A percentile compares a stretch with the other conserved stretches of the same genome.
phyloP scores from a whole-genome alignment of 2,797 vertebrate genomes.

The Phyllotis vaccarum region DNA sequence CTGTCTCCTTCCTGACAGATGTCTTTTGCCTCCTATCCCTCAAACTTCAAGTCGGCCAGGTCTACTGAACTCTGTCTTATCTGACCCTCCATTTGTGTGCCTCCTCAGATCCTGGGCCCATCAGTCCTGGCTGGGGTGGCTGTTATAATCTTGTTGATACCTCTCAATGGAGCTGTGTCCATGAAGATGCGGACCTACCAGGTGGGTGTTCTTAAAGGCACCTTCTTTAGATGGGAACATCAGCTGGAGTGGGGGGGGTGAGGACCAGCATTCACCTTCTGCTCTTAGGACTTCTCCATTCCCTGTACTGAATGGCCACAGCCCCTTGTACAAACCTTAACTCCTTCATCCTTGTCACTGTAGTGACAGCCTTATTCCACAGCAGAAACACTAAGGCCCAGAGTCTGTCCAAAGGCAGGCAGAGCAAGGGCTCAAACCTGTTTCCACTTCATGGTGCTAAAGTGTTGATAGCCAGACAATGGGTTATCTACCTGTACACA shows the following conservation, averaged over 20 bases:
- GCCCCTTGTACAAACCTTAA: not conserved
- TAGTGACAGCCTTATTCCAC: not conserved
- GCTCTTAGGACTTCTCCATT: not conserved
- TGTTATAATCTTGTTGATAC: conserved; percentile 96
- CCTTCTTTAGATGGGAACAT: not conserved
- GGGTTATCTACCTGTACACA: not conserved
- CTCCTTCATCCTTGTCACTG: not conserved
- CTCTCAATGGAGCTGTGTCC: conserved; percentile 94
- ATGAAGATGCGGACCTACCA: conserved; percentile 95
- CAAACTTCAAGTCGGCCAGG: not conserved
- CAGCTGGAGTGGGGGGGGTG: not conserved
- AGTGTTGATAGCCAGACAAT: not conserved
- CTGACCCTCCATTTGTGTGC: not conserved
- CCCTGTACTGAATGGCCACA: not conserved
- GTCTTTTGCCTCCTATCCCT: not conserved
- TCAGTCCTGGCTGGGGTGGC: conserved; percentile 96
- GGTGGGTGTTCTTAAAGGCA: conserved; percentile 85
- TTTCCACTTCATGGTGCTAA: not conserved
- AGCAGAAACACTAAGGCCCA: not conserved
- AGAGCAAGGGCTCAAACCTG: not conserved
- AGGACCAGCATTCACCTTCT: not conserved
- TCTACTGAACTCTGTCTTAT: not conserved
- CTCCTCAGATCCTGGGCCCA: conserved; percentile 92
- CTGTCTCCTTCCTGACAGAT: not conserved
- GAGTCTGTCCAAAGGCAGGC: not conserved